Evolutionary conservation across 2,113 vertebrate species (phyloP).

Genomic region (Jaculus jaculus): DNA sequence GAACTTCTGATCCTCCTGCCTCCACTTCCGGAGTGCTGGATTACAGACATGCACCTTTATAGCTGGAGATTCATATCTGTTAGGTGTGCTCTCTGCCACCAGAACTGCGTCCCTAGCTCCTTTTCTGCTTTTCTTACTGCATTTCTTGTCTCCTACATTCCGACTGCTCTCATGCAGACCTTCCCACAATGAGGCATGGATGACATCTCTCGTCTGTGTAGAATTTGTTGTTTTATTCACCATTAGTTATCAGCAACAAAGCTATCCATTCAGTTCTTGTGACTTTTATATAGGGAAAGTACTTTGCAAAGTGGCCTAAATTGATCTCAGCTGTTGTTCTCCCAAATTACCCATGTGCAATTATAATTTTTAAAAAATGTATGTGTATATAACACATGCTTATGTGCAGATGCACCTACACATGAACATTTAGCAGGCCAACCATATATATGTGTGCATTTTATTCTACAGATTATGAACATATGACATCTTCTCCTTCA

Average conservation of each 20-base stretch:
- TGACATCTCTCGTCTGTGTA: not conserved
- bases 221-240: not conserved
- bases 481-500: not conserved
- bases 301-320: not conserved
- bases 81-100: too few species aligned
- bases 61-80: too few species aligned
- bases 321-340: not conserved
- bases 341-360: not conserved
- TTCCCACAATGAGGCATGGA: not conserved
- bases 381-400: not conserved
- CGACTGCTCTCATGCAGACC: not conserved
- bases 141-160: not conserved
- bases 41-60: too few species aligned
- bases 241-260: not conserved
- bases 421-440: not conserved
- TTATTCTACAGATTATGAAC: not conserved
- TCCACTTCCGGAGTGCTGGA: too few species aligned
- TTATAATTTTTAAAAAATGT: not conserved
- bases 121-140: not conserved
- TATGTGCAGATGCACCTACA: not conserved
- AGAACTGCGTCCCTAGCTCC: accelerated
- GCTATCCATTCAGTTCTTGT: not conserved
- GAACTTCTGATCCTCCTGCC: too few species aligned
- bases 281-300: not conserved
- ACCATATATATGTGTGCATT: not conserved